phyloP scores from a whole-genome alignment of 2,113 vertebrate species.

The Vulpes vulpes region DNA sequence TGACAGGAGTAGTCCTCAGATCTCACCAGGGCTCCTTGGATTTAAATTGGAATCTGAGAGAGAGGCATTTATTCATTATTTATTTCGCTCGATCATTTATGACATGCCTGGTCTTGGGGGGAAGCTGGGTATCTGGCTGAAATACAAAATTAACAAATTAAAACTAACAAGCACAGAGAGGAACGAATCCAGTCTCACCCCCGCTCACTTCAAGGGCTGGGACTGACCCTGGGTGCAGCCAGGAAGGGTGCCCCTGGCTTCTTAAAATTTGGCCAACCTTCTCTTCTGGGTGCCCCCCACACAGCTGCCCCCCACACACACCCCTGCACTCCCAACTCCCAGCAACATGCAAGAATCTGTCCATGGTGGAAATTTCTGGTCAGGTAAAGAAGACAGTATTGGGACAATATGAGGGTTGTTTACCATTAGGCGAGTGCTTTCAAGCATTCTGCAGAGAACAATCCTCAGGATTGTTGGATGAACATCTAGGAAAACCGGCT shows the following conservation, averaged over 20 bases:
- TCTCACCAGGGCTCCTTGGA: conserved; percentile 68
- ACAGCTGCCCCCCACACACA: no score
- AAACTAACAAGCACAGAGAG: conserved; percentile 63
- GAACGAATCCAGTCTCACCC: neutral
- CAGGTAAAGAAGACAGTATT: neutral
- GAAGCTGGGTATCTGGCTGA: conserved; percentile 47
- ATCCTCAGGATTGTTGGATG: neutral
- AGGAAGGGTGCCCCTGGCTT: neutral
- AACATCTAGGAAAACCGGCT: neutral
- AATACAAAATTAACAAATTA: conserved; percentile 76
- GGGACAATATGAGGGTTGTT: neutral
- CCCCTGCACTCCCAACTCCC: rapidly evolving
- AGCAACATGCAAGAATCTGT: neutral
- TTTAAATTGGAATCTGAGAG: conserved; percentile 79
- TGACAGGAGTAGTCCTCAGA: conserved; percentile 71
- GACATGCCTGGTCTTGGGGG: conserved; percentile 49
- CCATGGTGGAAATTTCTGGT: neutral
- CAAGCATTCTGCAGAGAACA: neutral
- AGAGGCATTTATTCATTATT: conserved; percentile 82
- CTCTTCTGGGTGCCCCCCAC: neutral
- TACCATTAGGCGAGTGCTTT: neutral
- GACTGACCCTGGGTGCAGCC: neutral
- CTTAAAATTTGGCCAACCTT: neutral
- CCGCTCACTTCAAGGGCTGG: neutral
- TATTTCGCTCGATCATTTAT: conserved; percentile 78